phyloP scores from a whole-genome alignment of 2,113 vertebrate species.

The Solea senegalensis region DNA sequence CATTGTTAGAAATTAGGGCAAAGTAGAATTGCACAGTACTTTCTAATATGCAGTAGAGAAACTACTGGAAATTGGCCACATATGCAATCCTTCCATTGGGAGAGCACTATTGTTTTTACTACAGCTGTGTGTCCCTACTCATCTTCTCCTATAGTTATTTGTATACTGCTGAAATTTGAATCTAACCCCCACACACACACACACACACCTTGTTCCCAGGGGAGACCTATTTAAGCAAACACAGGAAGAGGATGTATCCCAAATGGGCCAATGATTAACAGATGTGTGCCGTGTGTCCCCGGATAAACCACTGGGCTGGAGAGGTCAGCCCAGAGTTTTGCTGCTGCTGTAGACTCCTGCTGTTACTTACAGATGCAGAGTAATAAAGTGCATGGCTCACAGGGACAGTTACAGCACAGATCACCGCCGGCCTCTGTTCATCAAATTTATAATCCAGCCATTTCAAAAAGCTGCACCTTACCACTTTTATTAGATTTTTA shows the following conservation, averaged over 20 bases:
- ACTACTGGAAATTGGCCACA: no score
- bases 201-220: conserved; percentile 9
- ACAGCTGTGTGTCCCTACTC: conserved; percentile 16
- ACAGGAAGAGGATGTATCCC: conserved; percentile 60
- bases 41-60: not conserved
- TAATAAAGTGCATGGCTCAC: conserved; percentile 36
- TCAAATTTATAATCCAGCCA: conserved; percentile 19
- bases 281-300: conserved; percentile 51
- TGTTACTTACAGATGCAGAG: conserved; percentile 40
- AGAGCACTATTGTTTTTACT: conserved; percentile 16
- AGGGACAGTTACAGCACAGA: conserved; percentile 26
- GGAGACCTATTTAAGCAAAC: conserved; percentile 64
- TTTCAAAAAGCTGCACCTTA: conserved; percentile 6
- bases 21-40: no score
- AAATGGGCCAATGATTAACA: conserved; percentile 60
- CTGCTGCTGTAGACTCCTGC: conserved; percentile 10
- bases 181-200: not conserved
- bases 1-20: no score
- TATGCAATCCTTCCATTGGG: not conserved
- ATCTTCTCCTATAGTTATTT: conserved; percentile 4
- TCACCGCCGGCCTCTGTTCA: conserved; percentile 16
- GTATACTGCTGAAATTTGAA: conserved; percentile 21
- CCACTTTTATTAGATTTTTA: conserved; percentile 8
- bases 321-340: conserved; percentile 48
- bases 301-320: conserved; percentile 34